Evolutionary conservation across 2,113 vertebrate genomes (phyloP).

Genomic region (Gymnocephalus cernua): DNA sequence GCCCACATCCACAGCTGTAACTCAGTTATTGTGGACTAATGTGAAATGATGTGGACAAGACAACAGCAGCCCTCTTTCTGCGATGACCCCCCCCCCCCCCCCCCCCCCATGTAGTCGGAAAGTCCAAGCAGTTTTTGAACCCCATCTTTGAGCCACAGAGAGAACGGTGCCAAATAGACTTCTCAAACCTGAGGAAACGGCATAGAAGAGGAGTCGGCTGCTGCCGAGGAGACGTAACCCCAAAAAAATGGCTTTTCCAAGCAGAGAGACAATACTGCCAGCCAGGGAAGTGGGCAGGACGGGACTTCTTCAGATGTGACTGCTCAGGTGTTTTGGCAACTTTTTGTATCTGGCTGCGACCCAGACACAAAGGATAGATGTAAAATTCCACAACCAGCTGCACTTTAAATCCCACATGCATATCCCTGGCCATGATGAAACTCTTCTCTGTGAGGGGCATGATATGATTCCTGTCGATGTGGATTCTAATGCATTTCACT

Average conservation of each 20-base stretch:
- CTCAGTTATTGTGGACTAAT: conserved; percentile 32
- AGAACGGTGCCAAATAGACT: conserved; percentile 37
- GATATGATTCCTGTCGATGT: conserved; percentile 63
- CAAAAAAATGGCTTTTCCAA: conserved; percentile 10
- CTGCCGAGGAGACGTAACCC: conserved; percentile 7
- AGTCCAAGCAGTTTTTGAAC: conserved; percentile 19
- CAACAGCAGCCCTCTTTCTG: conserved; percentile 20
- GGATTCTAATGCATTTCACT: conserved; percentile 44
- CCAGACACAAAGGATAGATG: conserved; percentile 50
- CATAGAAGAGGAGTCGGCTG: conserved; percentile 23
- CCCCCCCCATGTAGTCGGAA: neutral
- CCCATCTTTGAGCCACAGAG: conserved; percentile 22
- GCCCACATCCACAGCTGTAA: conserved; percentile 32
- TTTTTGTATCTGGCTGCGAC: conserved; percentile 46
- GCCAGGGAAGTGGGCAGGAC: neutral
- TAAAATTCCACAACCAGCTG: conserved; percentile 79
- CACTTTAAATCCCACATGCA: conserved; percentile 77
- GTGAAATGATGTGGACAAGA: conserved; percentile 54
- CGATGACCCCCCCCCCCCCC: neutral
- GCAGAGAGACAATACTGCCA: conserved; percentile 35
- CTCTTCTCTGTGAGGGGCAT: conserved; percentile 44
- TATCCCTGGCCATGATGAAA: conserved; percentile 43
- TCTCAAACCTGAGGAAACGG: conserved; percentile 33
- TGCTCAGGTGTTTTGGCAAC: conserved; percentile 29
- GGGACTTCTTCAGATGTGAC: conserved; percentile 28